Evolutionary conservation across 2,113 vertebrate genomes (phyloP), one percentile per base, ranked within the genome.

Genomic region (Turnix velox): DNA sequence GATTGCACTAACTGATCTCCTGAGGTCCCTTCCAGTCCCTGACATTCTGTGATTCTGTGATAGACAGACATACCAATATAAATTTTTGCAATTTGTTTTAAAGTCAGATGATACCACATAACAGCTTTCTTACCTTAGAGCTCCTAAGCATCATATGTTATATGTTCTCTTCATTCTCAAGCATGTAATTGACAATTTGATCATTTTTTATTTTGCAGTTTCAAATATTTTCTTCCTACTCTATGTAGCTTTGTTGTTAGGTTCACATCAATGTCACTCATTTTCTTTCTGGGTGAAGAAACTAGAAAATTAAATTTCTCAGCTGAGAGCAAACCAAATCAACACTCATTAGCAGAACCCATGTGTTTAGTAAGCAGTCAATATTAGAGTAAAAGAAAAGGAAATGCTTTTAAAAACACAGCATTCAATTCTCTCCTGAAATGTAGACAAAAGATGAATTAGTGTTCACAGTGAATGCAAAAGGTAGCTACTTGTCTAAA

Each of bases 281-380:
- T 87, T 93, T 94, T 85, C 43, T 58, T 91, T 85, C 85, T 80
- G 67, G 12, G 5, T 72, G 49, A 94, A 84, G 63, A 73, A 82
- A 82, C 9, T 40, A 66, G 14, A 30, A 49, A 59, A 69, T 35
- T 33, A 92, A 83, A 66, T 83, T 86, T 83, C 42, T 39, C 48
- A 80, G 49, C 37, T 77, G 67, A 93, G 59, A 90, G 88, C 54
- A 88, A 93, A 87, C 37, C 4, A 2, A 73, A 73, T 69, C 63
- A 88, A 80, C 42, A 35, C n/a, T 62, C 51, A 74, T 88, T 90
- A 93, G 33, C 42, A 80, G 66, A 94, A 55, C 66, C 23, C 14
- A 14, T 3, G 4, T 82, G 30, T 81, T 88, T 58, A 61, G 28
- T 61, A 88, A 90, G 42, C 46, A 90, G 42, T 35, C 23, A 87